Base-by-base conservation (phyloP, 2,888 invertebrate genomes). In the Hypsopygia costalis region DNA sequence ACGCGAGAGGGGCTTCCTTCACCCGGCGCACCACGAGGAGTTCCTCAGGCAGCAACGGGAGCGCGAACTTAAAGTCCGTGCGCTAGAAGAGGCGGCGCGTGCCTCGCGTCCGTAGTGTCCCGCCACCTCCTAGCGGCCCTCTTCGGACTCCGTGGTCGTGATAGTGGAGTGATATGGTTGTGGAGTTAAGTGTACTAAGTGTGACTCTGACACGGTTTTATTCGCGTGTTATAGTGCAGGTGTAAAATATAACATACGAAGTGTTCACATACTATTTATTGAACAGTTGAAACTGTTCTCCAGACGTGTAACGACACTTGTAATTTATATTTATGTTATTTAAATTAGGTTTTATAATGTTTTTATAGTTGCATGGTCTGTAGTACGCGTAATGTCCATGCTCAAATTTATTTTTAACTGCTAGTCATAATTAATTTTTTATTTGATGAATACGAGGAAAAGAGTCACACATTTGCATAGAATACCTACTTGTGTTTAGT, bases 31-130 rank as follows among this genome's bases (percentile, higher is more conserved):
- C 61, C 81, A 88, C 66, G 87, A 89, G 37, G 89, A 90, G 70
- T 90, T 83, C 89, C 80, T 88, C 85, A 92, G 93, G 59, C 94
- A 94, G 90, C 94, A 95, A 83, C 93, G 95, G 59, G 95, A 95
- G 69, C 91, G 95, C 55, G 95, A 96, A 86, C 91, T 95, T 65
- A 95, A 95, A 90, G 94, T 95, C 69, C 92, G 95, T 68, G 95
- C 94, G 53, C 89, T 95, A 62, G 95, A 95, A 87, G 95, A 95
- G 87, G 95, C 96, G 52, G 94, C 95, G 54, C 91, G 95, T 69
- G 94, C 86, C 27, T 81, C 85, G 47, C 76, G 89, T 1, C 88
- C 89, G 44, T 89, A 85, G 75, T 58, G 51, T 43, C 34, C 37
- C 44, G 49, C 48, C 46, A 44, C 34, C 38, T 43, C 49, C 52